Evolutionary conservation across 1,140 invertebrate species (phyloP), one percentile per base, ranked within the genome.

Genomic region (Adelges cooleyi): DNA sequence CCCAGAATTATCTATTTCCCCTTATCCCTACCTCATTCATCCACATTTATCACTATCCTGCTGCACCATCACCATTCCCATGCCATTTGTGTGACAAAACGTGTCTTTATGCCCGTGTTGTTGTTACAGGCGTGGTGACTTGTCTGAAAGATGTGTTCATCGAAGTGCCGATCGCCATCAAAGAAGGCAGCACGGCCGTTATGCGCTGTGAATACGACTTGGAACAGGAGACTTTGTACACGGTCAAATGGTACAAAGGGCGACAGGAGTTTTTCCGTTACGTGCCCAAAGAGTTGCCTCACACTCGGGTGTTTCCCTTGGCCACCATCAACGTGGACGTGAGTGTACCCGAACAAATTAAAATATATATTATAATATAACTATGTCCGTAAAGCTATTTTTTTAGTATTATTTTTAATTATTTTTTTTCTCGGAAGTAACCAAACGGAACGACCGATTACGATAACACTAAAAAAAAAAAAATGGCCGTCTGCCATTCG

Each of bases 181-280:
- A 74, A 66, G 73, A 74, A 62, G 77, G 77, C 67, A 73, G 75
- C 4, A 77, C 74, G 4, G 75, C 79, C 49, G 74, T 75, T 62
- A 72, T 80, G 71, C 74, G 71, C 33, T 73, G 72, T 65, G 48
- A 67, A 15, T 73, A 71, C 52, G 68, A 71, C 62, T 65, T 73
- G 18, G 70, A 73, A 74, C 71, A 77, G 3, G 84, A 88, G 67
- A 75, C 78, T 13, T 76, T 89, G 2, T 90, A 90, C 74, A 84
- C 85, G 1, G 84, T 90, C 59, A 89, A 90, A 75, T 90, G 87
- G 86, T 90, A 90, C 75, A 87, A 86, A 71, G 84, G 86, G 18
- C 76, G 78, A n/a, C 77, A 81, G 48, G 83, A 90, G 72, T 89
- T 89, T 78, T 89, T 84, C 74, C 78, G 86, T 68, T 89, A 81